phyloP scores from a whole-genome alignment of 2,888 invertebrate species.

The Xanthorhoe spadicearia region DNA sequence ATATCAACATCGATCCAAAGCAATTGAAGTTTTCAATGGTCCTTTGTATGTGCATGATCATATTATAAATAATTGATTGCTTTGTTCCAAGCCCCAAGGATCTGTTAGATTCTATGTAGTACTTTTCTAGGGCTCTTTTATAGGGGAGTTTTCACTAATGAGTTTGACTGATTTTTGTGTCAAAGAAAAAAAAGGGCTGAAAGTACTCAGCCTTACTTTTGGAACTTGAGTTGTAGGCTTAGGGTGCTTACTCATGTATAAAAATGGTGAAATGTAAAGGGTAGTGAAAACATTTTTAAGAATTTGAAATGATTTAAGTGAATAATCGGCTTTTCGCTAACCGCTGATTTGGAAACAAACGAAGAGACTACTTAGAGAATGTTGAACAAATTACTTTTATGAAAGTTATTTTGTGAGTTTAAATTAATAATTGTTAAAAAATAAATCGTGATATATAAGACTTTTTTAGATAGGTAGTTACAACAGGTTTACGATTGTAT shows the following conservation, averaged over 20 bases:
- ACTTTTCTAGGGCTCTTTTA: background rate
- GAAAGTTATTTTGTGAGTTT: too few species aligned
- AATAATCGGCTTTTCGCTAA: background rate
- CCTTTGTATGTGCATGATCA: too few species aligned
- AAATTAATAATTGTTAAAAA: too few species aligned
- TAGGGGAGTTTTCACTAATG: slow-evolving; percentile 2
- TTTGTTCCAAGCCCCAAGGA: background rate
- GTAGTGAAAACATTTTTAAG: background rate
- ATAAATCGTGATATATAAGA: too few species aligned
- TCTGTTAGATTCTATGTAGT: background rate
- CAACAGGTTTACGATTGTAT: too few species aligned
- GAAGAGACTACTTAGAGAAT: background rate
- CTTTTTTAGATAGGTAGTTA: too few species aligned
- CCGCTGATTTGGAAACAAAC: background rate
- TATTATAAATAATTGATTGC: background rate
- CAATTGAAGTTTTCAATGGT: too few species aligned
- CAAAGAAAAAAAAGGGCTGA: background rate
- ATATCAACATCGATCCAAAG: too few species aligned
- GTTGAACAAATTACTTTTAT: background rate
- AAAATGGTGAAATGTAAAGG: background rate
- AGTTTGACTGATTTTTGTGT: slow-evolving; percentile 2
- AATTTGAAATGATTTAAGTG: background rate
- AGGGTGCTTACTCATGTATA: slow-evolving; percentile 1
- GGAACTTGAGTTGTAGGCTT: background rate
- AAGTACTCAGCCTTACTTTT: background rate